Base-by-base conservation (phyloP, 2,113 vertebrate species). In the Cyphomyrus plagiostoma region DNA sequence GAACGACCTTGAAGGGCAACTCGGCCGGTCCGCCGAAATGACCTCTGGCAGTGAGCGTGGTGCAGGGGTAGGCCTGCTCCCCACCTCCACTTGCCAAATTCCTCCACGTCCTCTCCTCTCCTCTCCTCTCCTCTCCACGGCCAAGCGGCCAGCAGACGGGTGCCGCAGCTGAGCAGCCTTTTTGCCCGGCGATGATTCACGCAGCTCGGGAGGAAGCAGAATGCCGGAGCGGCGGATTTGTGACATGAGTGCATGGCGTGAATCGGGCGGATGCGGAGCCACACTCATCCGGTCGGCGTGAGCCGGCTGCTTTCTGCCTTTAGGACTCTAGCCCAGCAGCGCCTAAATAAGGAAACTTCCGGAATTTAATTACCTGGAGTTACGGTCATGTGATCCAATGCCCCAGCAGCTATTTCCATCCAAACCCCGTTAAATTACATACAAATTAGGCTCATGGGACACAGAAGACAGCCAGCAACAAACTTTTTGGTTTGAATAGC, bases 111-210 rank as follows among this genome's bases (percentile, higher is more conserved):
- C 26, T 70, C 62, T 66, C 58, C 58, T 66, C 58, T 70, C 62
- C 62, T n/a, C n/a, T 30, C n/a, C 26, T 70, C 62, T 66, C 58
- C 58, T 66, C 58, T 70, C 62, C 62, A 4, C n/a, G 62, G 62
- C 39, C 42, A 48, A 84, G 82, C 15, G 84, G 56, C 56, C 7
- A 48, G 23, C 26, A 23, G 42, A 30, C 66, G 70, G 23, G 30
- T 11, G 50, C 77, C 52, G 5, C 85, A 87, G 30, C 56, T 53
- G 26, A 87, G n/a, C 26, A 11, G 50, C 89, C 87, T 90, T 87
- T 77, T 87, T 88, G 82, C 80, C 50, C 74, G 30, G 88, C 88
- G 84, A 15, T 94, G 94, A 94, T 89, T 95, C 94, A 95, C 89
- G 5, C 56, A 42, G 90, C 86, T 90, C 83, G 56, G 80, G 91